Evolutionary conservation across 2,797 vertebrate species (phyloP), one percentile per base, ranked within the genome.

Genomic region (Molossus molossus): DNA sequence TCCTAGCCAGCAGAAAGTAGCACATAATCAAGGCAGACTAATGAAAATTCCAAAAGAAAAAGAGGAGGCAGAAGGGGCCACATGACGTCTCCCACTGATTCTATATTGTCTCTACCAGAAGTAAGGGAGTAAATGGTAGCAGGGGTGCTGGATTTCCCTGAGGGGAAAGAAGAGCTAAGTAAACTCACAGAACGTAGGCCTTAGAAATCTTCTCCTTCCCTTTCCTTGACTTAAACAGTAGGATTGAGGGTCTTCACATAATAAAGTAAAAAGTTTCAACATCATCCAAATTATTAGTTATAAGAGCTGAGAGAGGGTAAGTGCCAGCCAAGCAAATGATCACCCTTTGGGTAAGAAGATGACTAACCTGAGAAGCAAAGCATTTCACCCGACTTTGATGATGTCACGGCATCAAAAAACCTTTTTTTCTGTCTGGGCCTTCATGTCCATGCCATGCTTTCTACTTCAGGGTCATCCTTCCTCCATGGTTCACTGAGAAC

Each of bases 221-320:
- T 40, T 64, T 48, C 40, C 48, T 48, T 89, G 60, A 83, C 76
- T 89, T 67, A 79, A 92, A 62, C 15, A 29, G 14, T 73, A 60
- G 21, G 29, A 48, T 37, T 50, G 33, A 83, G 53, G 2, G 11
- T 91, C 40, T 67, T 93, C 85, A 70, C 37, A 90, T n/a, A 76
- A 96, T 67, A 72, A 87, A 94, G 17, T 70, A 87, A 82, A 94
- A 91, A 45, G 7, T 58, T 70, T 97, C 9, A 79, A 90, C 10
- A 79, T 65, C 23, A 82, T 67, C 40, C 67, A 84, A 60, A 81
- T 17, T 77, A 15, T n/a, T n/a, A 87, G 62, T 60, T 58, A 11
- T 37, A 33, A 40, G 9, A 57, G 15, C 25, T 77, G n/a, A 91
- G 67, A 90, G 29, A 65, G 25, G 10, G 15, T 80, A 88, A 94